Evolutionary conservation across 2,888 invertebrate genomes (phyloP).

Genomic region (Seladonia tumulorum): DNA sequence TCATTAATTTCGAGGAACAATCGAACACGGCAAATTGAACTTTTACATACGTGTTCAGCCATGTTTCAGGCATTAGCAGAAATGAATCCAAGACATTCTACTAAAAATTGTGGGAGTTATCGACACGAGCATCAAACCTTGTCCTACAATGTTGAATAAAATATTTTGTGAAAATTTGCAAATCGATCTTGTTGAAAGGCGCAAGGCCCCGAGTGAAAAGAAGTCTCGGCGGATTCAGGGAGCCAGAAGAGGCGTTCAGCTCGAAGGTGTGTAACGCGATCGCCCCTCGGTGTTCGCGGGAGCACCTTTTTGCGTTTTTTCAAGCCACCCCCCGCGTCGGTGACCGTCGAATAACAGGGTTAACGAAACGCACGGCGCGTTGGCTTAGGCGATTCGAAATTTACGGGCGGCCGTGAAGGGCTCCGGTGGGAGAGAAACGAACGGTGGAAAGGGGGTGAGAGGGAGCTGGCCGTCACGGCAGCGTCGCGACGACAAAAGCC

Average conservation of each 20-base stretch:
- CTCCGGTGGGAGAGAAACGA: background rate
- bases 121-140: too few relatives aligned
- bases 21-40: background rate
- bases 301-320: background rate
- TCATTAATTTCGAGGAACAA: background rate
- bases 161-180: background rate
- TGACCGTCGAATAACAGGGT: slow-evolving; percentile 8
- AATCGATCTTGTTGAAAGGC: background rate
- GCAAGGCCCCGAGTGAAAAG: background rate
- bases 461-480: slow-evolving; percentile 17
- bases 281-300: slow-evolving; percentile 1
- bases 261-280: slow-evolving; percentile 3
- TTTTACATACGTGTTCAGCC: background rate
- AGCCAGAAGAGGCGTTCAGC: background rate
- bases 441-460: background rate
- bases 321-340: background rate
- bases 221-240: background rate
- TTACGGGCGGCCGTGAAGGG: background rate
- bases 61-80: background rate
- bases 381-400: slow-evolving; percentile 28
- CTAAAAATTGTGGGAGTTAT: background rate
- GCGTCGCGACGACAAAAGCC: slow-evolving; percentile 47
- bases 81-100: background rate
- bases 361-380: slow-evolving; percentile 13
- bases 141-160: background rate